Conservation (phyloP, 2,888 invertebrate genomes). For the Drosophila affinis region DNA sequence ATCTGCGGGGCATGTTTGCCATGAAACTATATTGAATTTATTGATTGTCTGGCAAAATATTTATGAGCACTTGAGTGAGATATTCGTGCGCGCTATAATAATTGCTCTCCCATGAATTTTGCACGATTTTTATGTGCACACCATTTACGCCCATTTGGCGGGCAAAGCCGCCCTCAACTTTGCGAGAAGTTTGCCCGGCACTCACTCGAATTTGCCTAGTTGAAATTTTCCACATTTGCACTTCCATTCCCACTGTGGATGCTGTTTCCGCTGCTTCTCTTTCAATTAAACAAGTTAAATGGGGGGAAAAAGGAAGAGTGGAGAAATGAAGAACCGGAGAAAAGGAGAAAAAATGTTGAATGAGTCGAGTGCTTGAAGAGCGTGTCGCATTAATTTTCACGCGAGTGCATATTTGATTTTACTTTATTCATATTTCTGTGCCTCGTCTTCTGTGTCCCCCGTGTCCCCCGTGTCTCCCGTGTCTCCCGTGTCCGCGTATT, state of each 20-base stretch:
- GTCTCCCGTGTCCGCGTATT: slow-evolving; percentile 27
- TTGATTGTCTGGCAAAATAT: slow-evolving; percentile 8
- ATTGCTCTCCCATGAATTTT: slow-evolving; percentile 26
- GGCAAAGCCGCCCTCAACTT: slow-evolving; percentile 42
- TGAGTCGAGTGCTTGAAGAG: slow-evolving; percentile 37
- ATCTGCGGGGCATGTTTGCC: slow-evolving; percentile 4
- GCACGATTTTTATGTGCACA: slow-evolving; percentile 15
- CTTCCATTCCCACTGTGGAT: slow-evolving; percentile 25
- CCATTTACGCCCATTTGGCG: not conserved
- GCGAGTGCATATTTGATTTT: slow-evolving; percentile 70
- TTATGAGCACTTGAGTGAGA: not conserved
- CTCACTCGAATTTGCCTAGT: slow-evolving; percentile 20
- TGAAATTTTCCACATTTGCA: slow-evolving; percentile 38
- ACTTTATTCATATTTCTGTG: slow-evolving; percentile 56
- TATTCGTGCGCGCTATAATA: not conserved
- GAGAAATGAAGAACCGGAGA: no score
- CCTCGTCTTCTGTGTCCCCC: not conserved
- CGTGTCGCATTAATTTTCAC: slow-evolving; percentile 67
- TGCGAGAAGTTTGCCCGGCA: slow-evolving; percentile 45
- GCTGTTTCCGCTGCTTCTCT: slow-evolving; percentile 13
- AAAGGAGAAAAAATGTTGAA: slow-evolving; percentile 1
- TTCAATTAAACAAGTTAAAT: slow-evolving; percentile 57
- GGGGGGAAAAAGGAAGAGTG: not conserved
- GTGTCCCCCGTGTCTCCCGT: not conserved
- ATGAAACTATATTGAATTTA: slow-evolving; percentile 22